phyloP scores from a whole-genome alignment of 2,888 invertebrate genomes.

The Diploptera punctata region DNA sequence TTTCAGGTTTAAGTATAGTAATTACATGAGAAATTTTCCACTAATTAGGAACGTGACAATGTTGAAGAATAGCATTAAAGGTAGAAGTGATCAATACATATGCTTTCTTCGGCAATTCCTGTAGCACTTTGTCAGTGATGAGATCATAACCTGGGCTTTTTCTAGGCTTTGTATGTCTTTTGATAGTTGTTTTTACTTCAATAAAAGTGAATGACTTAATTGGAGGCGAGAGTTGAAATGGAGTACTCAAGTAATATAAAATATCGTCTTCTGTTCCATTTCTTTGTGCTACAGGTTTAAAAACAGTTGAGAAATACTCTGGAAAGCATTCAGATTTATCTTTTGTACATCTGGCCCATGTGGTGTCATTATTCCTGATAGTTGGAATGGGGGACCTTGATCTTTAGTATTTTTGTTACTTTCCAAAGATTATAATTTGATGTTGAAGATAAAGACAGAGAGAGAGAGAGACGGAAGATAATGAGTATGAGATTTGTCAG shows the following conservation, averaged over 20 bases:
- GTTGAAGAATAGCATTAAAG: background rate
- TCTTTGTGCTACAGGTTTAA: background rate
- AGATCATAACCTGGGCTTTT: background rate
- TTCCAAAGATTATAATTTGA: background rate
- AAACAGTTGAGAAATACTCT: background rate
- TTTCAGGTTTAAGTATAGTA: conserved; percentile 45
- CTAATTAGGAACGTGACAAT: background rate
- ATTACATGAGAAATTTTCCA: conserved; percentile 35
- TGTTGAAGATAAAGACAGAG: too few relatives aligned
- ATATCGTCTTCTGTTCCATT: background rate
- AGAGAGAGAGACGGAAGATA: background rate
- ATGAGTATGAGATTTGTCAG: background rate
- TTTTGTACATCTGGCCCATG: background rate
- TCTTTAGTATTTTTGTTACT: background rate
- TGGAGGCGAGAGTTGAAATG: background rate
- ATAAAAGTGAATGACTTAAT: background rate
- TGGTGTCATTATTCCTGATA: background rate
- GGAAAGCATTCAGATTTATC: background rate
- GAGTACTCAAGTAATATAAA: background rate
- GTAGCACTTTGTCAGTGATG: background rate
- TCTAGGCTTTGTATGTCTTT: background rate
- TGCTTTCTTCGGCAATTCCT: background rate
- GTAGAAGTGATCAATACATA: background rate
- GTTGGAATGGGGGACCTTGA: background rate
- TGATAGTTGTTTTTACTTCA: background rate